phyloP scores from a whole-genome alignment of 2,113 vertebrate genomes.

The Noctilio leporinus region DNA sequence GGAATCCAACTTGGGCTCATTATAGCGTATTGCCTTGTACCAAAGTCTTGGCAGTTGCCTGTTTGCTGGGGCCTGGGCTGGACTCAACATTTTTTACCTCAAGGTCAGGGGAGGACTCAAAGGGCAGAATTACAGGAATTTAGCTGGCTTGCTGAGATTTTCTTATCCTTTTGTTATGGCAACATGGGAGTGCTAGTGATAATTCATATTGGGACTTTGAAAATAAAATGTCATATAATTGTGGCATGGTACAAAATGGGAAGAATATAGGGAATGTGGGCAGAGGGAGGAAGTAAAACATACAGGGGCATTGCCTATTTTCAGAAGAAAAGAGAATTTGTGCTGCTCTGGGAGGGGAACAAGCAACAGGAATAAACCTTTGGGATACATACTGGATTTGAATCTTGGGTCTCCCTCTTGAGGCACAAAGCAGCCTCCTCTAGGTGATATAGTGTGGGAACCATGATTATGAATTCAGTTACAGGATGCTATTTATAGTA shows the following conservation, averaged over 20 bases:
- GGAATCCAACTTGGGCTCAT: background rate
- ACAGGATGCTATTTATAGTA: background rate
- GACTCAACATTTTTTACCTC: background rate
- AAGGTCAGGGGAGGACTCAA: background rate
- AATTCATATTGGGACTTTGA: background rate
- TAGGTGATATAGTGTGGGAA: background rate
- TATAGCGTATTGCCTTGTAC: background rate
- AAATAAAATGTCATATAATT: background rate
- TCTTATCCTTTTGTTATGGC: background rate
- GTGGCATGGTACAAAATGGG: background rate
- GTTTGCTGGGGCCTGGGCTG: background rate
- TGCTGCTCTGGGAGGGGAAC: background rate
- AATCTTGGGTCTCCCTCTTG: background rate
- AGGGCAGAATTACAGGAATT: background rate
- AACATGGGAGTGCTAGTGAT: background rate
- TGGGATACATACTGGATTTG: background rate
- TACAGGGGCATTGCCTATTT: background rate
- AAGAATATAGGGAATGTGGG: background rate
- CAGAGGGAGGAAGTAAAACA: background rate
- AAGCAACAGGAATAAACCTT: background rate
- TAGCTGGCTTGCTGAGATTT: background rate
- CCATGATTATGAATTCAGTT: background rate
- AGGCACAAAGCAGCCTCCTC: constrained; percentile 5
- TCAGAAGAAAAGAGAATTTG: background rate
- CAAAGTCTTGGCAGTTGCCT: background rate